Evolutionary conservation across 2,113 vertebrate genomes (phyloP).

Genomic region (Sus scrofa): T2T-Sscrofa CM000825.6:62429001-62429500

Average conservation of each 20-base stretch:
- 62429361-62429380: background rate
- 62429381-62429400: background rate
- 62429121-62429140: too few species aligned
- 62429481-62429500: background rate
- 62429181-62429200: too few species aligned
- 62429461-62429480: background rate
- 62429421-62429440: background rate
- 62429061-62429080: background rate
- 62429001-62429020: background rate
- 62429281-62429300: background rate
- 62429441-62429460: background rate
- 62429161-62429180: too few species aligned
- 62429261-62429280: background rate
- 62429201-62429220: too few species aligned
- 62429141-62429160: too few species aligned
- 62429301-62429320: background rate
- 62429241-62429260: background rate
- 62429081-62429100: too few species aligned
- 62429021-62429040: background rate
- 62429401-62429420: background rate
- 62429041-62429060: background rate
- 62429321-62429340: background rate
- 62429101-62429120: background rate
- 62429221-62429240: background rate
- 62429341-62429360: background rate